Evolutionary conservation across 2,113 vertebrate species (phyloP).

Genomic region (Pterophyllum scalare): DNA sequence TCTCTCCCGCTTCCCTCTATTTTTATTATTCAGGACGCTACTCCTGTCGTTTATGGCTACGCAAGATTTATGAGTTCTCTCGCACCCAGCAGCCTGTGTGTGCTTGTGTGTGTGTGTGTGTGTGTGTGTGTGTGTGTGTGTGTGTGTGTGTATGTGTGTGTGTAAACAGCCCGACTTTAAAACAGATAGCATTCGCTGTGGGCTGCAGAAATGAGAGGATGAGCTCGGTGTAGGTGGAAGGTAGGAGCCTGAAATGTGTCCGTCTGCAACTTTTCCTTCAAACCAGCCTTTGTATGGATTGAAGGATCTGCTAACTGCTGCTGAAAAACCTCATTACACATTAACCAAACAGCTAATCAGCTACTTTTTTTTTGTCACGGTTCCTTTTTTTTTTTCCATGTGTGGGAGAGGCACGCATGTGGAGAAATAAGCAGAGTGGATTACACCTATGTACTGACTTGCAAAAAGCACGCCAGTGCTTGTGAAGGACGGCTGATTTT

Average conservation of each 20-base stretch:
- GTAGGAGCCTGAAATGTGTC: conserved; percentile 85
- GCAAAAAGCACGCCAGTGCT: conserved; percentile 44
- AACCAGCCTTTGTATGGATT: conserved; percentile 52
- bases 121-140: conserved; percentile 4
- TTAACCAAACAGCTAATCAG: conserved; percentile 68
- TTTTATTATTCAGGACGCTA: conserved; percentile 84
- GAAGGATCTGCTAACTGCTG: conserved; percentile 37
- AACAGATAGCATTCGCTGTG: conserved; percentile 79
- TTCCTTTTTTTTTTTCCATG: not conserved
- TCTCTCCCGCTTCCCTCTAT: conserved; percentile 60
- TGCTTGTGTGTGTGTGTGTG: too few relatives aligned
- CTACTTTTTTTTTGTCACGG: conserved; percentile 15
- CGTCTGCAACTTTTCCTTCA: conserved; percentile 84
- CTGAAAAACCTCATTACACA: conserved; percentile 60
- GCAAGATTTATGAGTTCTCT: conserved; percentile 87
- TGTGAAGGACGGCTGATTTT: conserved; percentile 35
- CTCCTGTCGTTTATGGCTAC: conserved; percentile 82
- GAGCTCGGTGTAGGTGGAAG: conserved; percentile 86
- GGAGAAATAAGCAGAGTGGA: conserved; percentile 36
- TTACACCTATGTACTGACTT: conserved; percentile 46
- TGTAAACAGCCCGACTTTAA: conserved; percentile 82
- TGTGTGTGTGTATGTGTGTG: conserved; percentile 48
- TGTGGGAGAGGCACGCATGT: not conserved
- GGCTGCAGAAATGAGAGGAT: conserved; percentile 79
- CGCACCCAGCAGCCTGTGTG: conserved; percentile 58